These are phyloP conservation scores for Phlogophora meticulosa DNA, from an alignment of 2,888 invertebrate genomes.

Conservation along the genomic window DNA sequence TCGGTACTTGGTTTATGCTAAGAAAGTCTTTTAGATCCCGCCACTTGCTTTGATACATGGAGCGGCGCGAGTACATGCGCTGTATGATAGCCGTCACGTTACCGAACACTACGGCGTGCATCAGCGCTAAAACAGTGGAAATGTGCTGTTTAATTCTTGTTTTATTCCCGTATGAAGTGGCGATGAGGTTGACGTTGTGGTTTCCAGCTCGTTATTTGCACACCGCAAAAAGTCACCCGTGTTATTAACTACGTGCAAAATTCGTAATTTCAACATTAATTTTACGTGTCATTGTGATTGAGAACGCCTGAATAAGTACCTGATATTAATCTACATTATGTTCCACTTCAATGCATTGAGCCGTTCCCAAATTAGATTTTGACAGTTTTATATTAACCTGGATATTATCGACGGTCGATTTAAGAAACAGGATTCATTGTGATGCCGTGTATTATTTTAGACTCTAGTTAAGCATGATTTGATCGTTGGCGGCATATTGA, in stretches of 20 bases:
- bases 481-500: constrained; percentile 23
- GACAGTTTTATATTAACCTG: constrained; percentile 43
- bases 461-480: constrained; percentile 43
- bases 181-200: constrained; percentile 40
- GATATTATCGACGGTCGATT: constrained; percentile 31
- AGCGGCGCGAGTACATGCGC: constrained; percentile 98
- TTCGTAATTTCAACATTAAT: constrained; percentile 22
- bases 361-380: constrained; percentile 45
- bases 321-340: constrained; percentile 22
- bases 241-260: constrained; percentile 38
- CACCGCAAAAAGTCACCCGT: constrained; percentile 33
- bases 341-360: constrained; percentile 29
- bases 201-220: constrained; percentile 35
- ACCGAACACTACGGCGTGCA: constrained; percentile 99
- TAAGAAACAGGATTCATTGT: constrained; percentile 45
- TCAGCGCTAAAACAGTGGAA: constrained; percentile 93
- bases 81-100: constrained; percentile 99
- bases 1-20: constrained; percentile 98
- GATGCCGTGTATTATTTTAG: constrained; percentile 39
- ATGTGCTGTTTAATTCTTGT: constrained; percentile 25
- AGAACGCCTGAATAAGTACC: constrained; percentile 14
- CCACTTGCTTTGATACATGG: constrained; percentile 98
- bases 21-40: constrained; percentile 98
- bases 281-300: constrained; percentile 7
- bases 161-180: constrained; percentile 8